Percentiles rank a stretch among this genome's conserved stretches.
phyloP scores from a whole-genome alignment of 2,113 vertebrate genomes.

The Phyllopteryx taeniolatus region DNA sequence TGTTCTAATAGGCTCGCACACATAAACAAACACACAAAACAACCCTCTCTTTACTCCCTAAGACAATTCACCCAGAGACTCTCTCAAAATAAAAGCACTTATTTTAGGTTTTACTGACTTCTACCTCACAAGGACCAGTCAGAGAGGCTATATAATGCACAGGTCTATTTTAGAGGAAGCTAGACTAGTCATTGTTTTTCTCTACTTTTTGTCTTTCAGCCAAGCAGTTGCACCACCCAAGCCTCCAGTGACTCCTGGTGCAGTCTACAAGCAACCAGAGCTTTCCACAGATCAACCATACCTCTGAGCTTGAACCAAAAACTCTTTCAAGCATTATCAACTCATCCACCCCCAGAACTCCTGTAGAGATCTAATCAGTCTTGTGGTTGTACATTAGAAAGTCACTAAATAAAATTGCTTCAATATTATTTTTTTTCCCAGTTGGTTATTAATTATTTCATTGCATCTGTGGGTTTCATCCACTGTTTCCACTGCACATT shows the following conservation, averaged over 20 bases:
- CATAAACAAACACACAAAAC: too few relatives aligned
- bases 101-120: too few relatives aligned
- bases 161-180: background rate
- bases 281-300: slow-evolving; percentile 88
- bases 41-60: too few relatives aligned
- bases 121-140: background rate
- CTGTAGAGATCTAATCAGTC: slow-evolving; percentile 13
- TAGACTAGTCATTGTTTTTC: background rate
- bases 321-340: background rate
- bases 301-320: slow-evolving; percentile 68
- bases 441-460: background rate
- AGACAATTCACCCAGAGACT: too few relatives aligned
- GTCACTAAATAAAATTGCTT: slow-evolving; percentile 61
- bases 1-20: too few relatives aligned
- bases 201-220: slow-evolving; percentile 52
- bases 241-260: slow-evolving; percentile 78
- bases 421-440: slow-evolving; percentile 11
- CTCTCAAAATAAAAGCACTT: too few relatives aligned
- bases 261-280: slow-evolving; percentile 61
- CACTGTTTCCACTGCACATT: background rate
- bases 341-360: background rate
- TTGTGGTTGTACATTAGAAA: slow-evolving; percentile 28
- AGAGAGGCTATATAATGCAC: background rate
- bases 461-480: background rate
- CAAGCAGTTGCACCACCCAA: slow-evolving; percentile 67